Evolutionary conservation across 2,888 invertebrate genomes (phyloP), one percentile per base, ranked within the genome.

Genomic region (Ectemnius continuus): DNA sequence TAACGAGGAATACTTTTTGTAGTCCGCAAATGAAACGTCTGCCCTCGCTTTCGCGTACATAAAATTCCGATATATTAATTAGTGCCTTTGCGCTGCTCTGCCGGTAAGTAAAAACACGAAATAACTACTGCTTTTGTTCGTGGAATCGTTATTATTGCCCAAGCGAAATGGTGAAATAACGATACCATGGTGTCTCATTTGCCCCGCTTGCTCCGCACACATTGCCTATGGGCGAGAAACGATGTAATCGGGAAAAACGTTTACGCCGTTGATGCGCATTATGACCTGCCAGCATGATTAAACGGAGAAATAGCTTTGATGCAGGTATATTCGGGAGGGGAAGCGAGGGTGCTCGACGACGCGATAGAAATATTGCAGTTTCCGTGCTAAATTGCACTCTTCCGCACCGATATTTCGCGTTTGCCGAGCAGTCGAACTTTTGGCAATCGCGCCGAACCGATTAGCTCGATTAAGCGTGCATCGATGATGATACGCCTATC

Each of bases 241-340:
- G 76, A 69, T 61, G 67, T 70, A 63, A 68, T 68, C 52, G 70
- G 57, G 76, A 76, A 76, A 76, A 75, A 76, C 63, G 64, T 70
- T 67, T 46, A 70, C 61, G 64, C 66, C 48, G 75, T 76, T 75
- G 76, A 75, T 46, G 67, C 36, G 63, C 66, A 63, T 76, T 75
- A 76, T 75, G 70, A 76, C 75, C 6, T 61, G 67, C 61, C 26
- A 60, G 8, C 28, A 20, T 76, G 76, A 76, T 70, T 75, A 70
- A 76, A 67, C 64, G 67, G 16, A 56, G 56, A 66, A 59, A 75
- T 76, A 76, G 70, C 69, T 76, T 75, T 46, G 52, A 11, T 62
- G 70, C 76, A 23, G 23, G 3, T 11, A 36, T 36, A 23, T 36
- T 36, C 36, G 36, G 36, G 36, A 3, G 36, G 36, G 6, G 36